phyloP scores from a whole-genome alignment of 2,888 invertebrate genomes.

The Taphrorychus bicolor region DNA sequence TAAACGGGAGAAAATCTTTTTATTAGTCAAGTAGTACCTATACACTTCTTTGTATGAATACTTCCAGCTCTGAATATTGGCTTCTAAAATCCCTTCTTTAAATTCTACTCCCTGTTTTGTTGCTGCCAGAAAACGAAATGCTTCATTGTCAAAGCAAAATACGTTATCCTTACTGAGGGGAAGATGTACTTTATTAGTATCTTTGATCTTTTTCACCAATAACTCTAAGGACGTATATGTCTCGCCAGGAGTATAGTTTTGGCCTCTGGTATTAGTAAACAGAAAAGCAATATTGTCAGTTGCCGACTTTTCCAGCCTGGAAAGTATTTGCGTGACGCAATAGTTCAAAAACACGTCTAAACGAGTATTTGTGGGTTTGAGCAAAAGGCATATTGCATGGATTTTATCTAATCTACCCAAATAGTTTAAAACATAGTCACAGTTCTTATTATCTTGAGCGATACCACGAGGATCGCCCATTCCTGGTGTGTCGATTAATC shows the following conservation, averaged over 20 bases:
- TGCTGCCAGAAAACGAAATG: constrained; percentile 52
- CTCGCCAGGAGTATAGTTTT: constrained; percentile 51
- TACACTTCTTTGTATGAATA: constrained; percentile 45
- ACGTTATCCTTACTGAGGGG: constrained; percentile 46
- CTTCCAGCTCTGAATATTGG: constrained; percentile 46
- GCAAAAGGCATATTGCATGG: constrained; percentile 52
- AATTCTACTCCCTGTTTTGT: constrained; percentile 44
- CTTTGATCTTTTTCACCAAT: constrained; percentile 14
- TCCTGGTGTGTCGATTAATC: constrained; percentile 55
- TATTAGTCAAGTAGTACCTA: constrained; percentile 45
- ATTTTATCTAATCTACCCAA: constrained; percentile 50
- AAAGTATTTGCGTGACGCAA: constrained; percentile 53
- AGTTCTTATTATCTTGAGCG: constrained; percentile 47
- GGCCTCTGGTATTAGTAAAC: constrained; percentile 52
- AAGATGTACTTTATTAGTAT: constrained; percentile 10
- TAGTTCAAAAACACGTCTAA: constrained; percentile 52
- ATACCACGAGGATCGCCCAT: constrained; percentile 48
- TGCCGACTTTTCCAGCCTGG: constrained; percentile 53
- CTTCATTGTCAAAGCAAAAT: constrained; percentile 56
- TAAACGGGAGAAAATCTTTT: background rate
- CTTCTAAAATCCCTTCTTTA: constrained; percentile 30
- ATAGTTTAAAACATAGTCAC: constrained; percentile 50
- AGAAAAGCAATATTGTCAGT: constrained; percentile 53
- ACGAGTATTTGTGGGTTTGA: constrained; percentile 51
- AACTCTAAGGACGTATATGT: constrained; percentile 24